These are phyloP conservation scores for Macrosoma leucophasiata DNA, from an alignment of 2,888 invertebrate species.

Conservation along the genomic window DNA sequence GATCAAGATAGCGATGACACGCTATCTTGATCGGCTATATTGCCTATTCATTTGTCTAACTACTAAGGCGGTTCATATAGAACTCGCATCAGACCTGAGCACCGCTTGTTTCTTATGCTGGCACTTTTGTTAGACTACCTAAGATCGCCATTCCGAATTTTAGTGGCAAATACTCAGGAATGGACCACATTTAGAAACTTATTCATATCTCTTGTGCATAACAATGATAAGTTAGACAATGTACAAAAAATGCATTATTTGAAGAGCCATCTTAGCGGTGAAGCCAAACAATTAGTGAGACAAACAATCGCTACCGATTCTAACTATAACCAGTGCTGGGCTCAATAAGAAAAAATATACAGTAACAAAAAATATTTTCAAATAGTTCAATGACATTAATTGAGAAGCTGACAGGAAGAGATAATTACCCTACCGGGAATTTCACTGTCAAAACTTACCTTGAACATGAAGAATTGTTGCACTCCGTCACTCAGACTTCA, in stretches of 20 bases:
- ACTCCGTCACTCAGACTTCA: too few relatives aligned
- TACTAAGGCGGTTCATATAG: too few relatives aligned
- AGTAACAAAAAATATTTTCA: conserved; percentile 24
- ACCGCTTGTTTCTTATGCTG: too few relatives aligned
- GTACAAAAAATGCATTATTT: conserved; percentile 26
- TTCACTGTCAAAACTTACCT: too few relatives aligned
- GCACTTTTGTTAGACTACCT: conserved; percentile 19
- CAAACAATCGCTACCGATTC: conserved; percentile 18
- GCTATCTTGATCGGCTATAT: too few relatives aligned
- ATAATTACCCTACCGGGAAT: too few relatives aligned
- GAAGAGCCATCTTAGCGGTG: conserved; percentile 21
- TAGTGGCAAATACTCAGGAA: conserved; percentile 21
- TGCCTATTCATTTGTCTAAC: too few relatives aligned
- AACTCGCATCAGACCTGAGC: too few relatives aligned
- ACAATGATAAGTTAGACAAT: conserved; percentile 17
- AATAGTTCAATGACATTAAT: conserved; percentile 4
- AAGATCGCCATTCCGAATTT: conserved; percentile 21
- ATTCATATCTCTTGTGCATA: conserved; percentile 21
- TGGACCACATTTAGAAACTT: conserved; percentile 23
- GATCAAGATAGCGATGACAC: too few relatives aligned
- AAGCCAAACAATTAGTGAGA: conserved; percentile 25
- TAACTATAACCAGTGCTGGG: conserved; percentile 24
- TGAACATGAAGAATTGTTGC: too few relatives aligned
- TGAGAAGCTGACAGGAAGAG: too few relatives aligned
- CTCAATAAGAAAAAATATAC: conserved; percentile 17